Conservation (phyloP, 2,113 vertebrate species). For the Phodopus roborovskii region DNA sequence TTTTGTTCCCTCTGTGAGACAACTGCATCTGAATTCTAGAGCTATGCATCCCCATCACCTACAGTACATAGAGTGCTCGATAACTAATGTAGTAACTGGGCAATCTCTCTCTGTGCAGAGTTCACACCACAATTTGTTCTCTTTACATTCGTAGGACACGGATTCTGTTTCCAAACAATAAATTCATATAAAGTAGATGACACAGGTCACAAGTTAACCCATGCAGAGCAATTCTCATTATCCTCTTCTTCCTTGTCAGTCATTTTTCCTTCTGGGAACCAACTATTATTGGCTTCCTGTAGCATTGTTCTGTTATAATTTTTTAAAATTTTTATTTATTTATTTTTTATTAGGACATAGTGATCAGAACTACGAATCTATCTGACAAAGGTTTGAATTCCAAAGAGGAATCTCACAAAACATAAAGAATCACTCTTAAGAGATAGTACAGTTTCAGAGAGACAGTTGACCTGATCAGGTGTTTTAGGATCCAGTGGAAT, state of each 20-base stretch:
- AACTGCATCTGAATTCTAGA: not conserved
- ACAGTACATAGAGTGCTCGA: not conserved
- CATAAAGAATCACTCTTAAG: not conserved
- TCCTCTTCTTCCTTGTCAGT: not conserved
- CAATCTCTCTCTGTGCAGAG: not conserved
- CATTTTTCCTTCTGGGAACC: not conserved
- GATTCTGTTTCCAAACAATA: not conserved
- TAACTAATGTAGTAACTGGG: too few species aligned
- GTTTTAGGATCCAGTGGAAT: not conserved
- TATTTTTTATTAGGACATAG: not conserved
- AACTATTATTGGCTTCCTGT: not conserved
- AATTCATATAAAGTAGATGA: not conserved
- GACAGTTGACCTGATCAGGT: not conserved
- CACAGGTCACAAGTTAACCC: not conserved
- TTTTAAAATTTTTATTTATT: not conserved
- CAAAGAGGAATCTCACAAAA: slow-evolving; percentile 14
- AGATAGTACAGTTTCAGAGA: not conserved
- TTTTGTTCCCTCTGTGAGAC: not conserved
- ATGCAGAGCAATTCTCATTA: not conserved
- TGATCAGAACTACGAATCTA: slow-evolving; percentile 28
- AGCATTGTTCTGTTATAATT: not conserved
- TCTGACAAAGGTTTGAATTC: not conserved
- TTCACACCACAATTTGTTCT: not conserved
- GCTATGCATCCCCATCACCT: not conserved
- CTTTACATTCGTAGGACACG: not conserved